Conservation (phyloP, 2,888 invertebrate genomes). For the Cistogaster globosa region DNA sequence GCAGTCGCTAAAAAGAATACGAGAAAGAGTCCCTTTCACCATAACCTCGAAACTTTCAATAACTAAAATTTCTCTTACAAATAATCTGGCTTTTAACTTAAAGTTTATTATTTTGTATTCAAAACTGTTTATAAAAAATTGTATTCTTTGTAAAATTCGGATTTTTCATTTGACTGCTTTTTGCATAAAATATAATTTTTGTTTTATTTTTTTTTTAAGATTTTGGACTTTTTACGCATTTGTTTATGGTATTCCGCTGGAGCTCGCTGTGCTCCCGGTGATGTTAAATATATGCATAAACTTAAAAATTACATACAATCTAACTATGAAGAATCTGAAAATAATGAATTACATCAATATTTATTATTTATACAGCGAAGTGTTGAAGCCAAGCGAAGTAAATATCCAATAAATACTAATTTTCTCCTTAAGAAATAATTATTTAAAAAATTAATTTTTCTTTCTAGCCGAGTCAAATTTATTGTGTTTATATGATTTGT, state of each 20-base stretch:
- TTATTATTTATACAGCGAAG: conserved; percentile 87
- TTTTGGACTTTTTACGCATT: conserved; percentile 89
- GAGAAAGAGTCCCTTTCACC: no score
- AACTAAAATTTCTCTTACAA: no score
- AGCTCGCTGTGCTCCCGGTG: conserved; percentile 86
- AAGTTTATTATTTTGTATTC: no score
- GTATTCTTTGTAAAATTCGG: no score
- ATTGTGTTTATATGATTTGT: conserved; percentile 91
- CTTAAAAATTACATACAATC: conserved; percentile 86
- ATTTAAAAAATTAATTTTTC: no score
- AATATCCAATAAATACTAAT: conserved; percentile 23
- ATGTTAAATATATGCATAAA: conserved; percentile 84
- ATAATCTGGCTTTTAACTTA: no score
- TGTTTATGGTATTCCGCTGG: conserved; percentile 88
- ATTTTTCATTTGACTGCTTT: no score
- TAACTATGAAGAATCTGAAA: conserved; percentile 84
- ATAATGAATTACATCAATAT: conserved; percentile 87
- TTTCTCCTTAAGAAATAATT: not conserved
- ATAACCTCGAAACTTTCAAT: no score
- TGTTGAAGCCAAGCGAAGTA: conserved; percentile 88
- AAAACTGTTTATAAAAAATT: no score
- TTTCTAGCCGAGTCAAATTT: conserved; percentile 83
- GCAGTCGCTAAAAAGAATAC: no score
- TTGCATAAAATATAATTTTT: no score
- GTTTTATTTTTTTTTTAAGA: conserved; percentile 69